phyloP scores from a whole-genome alignment of 1,140 invertebrate species.

The Homalodisca vitripennis region DNA sequence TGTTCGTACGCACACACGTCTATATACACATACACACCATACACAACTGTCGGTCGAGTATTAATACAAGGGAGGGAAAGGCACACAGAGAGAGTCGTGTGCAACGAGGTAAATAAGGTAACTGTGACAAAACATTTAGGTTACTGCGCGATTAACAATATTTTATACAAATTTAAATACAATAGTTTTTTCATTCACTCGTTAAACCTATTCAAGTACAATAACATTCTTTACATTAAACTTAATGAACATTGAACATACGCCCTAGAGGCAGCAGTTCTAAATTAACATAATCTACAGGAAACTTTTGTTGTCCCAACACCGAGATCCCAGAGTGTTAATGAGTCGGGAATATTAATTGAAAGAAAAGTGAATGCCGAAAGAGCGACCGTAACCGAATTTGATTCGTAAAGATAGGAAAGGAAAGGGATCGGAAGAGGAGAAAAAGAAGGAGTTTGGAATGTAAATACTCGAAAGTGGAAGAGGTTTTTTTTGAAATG shows the following conservation, averaged over 20 bases:
- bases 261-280: constrained; percentile 13
- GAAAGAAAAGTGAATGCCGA: constrained; percentile 28
- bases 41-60: constrained; percentile 9
- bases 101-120: constrained; percentile 17
- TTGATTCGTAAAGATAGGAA: constrained; percentile 7
- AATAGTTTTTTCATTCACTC: constrained; percentile 27
- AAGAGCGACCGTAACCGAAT: constrained; percentile 33
- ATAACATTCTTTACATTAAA: constrained; percentile 30
- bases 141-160: constrained; percentile 23
- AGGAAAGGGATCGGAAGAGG: constrained; percentile 8
- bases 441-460: constrained; percentile 24
- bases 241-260: constrained; percentile 18
- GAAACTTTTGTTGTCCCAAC: constrained; percentile 34
- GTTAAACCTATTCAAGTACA: constrained; percentile 29
- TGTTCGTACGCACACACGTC: background rate
- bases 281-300: constrained; percentile 31
- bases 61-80: constrained; percentile 10
- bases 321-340: constrained; percentile 37
- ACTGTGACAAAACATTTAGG: constrained; percentile 26
- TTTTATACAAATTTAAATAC: constrained; percentile 34
- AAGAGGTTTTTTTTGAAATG: constrained; percentile 25
- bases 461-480: constrained; percentile 23
- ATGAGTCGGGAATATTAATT: constrained; percentile 8
- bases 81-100: background rate
- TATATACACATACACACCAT: constrained; percentile 6